phyloP scores from a whole-genome alignment of 2,888 invertebrate genomes.

The Sabellastarte sp. region DNA sequence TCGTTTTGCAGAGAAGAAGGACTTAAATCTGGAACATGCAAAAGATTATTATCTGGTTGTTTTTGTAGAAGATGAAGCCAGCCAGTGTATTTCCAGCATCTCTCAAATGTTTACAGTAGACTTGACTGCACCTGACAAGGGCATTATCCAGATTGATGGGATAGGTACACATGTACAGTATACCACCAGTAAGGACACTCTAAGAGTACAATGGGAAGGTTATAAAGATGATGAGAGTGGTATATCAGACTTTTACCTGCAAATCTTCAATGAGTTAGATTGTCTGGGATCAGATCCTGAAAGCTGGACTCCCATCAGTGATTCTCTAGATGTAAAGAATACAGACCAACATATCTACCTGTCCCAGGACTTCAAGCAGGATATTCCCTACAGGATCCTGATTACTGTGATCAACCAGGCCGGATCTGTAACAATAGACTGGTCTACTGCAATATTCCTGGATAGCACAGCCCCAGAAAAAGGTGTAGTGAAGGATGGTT shows the following conservation, averaged over 20 bases:
- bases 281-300: neutral
- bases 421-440: neutral
- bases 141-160: neutral
- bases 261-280: neutral
- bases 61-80: neutral
- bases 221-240: constrained; percentile 1
- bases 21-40: neutral
- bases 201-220: neutral
- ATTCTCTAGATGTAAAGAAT: neutral
- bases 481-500: constrained; percentile 1
- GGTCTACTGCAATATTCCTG: neutral
- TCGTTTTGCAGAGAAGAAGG: neutral
- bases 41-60: neutral
- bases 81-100: neutral
- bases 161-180: neutral
- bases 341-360: neutral
- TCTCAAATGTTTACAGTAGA: neutral
- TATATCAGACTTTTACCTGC: neutral
- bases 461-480: neutral
- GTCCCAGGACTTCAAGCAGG: neutral
- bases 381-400: neutral
- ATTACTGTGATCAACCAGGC: neutral
- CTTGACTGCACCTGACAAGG: neutral
- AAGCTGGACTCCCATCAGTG: neutral
- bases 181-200: neutral